Evolutionary conservation across 2,113 vertebrate species (phyloP).

Genomic region (Otus sunia): DNA sequence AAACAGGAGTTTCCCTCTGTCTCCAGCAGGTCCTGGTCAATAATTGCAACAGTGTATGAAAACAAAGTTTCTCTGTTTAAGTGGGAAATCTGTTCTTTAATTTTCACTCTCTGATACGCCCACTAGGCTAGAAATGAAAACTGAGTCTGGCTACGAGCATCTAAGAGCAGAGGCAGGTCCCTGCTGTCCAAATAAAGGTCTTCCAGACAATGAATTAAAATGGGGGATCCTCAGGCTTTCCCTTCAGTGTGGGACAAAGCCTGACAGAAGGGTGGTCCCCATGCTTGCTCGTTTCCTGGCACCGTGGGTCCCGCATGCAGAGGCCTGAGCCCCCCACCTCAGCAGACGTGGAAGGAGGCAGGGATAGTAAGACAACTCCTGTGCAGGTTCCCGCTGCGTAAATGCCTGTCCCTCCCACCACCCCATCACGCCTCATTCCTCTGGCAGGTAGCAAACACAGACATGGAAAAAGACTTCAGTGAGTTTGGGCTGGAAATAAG

Average conservation of each 20-base stretch:
- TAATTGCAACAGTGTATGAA: not conserved
- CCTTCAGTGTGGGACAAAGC: not conserved
- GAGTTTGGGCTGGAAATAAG: not conserved
- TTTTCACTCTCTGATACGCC: not conserved
- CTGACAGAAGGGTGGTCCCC: not conserved
- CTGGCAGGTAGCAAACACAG: not conserved
- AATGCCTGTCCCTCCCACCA: not conserved
- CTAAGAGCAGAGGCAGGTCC: not conserved
- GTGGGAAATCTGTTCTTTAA: not conserved
- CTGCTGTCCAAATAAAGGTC: not conserved
- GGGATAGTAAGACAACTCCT: not conserved
- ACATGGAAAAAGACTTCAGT: not conserved
- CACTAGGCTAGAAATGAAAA: not conserved
- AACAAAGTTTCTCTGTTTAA: not conserved
- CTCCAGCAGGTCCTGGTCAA: not conserved
- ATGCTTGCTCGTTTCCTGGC: not conserved
- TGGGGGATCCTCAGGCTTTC: not conserved
- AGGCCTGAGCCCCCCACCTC: not conserved
- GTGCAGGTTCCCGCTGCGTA: not conserved
- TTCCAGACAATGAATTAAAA: not conserved
- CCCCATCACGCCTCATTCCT: not conserved
- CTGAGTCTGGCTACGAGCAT: not conserved
- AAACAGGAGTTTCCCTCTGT: not conserved
- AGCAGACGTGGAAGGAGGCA: not conserved
- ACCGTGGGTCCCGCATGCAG: fast-evolving